A percentile compares a stretch with the other conserved stretches of the same genome.
phyloP scores from a whole-genome alignment of 2,888 invertebrate species.

The Microctonus aethiopoides region DNA sequence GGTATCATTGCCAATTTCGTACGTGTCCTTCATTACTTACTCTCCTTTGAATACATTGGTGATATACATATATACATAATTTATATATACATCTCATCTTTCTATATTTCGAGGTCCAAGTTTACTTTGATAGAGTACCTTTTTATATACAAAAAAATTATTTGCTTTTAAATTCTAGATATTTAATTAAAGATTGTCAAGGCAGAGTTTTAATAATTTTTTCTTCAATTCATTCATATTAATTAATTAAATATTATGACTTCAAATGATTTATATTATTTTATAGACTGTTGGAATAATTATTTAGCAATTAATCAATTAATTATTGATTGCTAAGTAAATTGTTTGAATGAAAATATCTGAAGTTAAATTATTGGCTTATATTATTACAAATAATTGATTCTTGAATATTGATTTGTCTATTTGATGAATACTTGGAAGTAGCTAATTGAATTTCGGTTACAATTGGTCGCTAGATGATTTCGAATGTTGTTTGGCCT shows the following conservation, averaged over 20 bases:
- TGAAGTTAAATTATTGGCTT: background rate
- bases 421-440: conserved; percentile 8
- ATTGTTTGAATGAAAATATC: background rate
- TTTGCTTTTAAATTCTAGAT: too few species aligned
- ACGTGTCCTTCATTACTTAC: conserved; percentile 36
- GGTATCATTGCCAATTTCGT: conserved; percentile 55
- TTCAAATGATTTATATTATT: too few species aligned
- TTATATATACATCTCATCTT: background rate
- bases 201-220: background rate
- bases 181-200: background rate
- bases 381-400: background rate
- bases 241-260: background rate
- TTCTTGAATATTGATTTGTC: background rate
- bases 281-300: too few species aligned
- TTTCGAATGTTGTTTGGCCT: conserved; percentile 37
- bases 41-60: background rate
- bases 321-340: too few species aligned
- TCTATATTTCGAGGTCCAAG: background rate
- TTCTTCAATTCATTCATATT: background rate
- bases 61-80: background rate
- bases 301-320: too few species aligned
- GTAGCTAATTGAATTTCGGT: conserved; percentile 32
- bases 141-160: too few species aligned
- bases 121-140: background rate
- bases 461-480: conserved; percentile 23